Percentiles rank a stretch among this genome's conserved stretches.
Conservation (phyloP, 2,113 vertebrate genomes). For the Lanius ludovicianus region DNA sequence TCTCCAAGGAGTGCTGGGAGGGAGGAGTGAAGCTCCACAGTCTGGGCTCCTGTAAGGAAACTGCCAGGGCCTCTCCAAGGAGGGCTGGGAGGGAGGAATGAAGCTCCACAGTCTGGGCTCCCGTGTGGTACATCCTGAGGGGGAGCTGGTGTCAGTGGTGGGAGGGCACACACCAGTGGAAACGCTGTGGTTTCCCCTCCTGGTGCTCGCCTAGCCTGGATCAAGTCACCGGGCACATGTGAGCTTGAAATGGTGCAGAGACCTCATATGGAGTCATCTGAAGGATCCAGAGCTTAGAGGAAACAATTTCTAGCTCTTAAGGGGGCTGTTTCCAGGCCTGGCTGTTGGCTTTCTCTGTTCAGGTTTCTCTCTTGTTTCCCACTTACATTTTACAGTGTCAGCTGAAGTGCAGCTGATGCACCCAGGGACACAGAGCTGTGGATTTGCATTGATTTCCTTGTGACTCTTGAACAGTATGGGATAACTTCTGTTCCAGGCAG, state of each 20-base stretch:
- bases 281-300: background rate
- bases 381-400: background rate
- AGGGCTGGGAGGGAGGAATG: background rate
- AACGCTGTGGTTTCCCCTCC: rapidly evolving
- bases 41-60: rapidly evolving
- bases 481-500: background rate
- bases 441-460: background rate
- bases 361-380: background rate
- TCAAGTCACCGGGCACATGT: background rate
- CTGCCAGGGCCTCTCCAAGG: background rate
- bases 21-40: background rate
- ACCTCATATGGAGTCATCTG: background rate
- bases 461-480: background rate
- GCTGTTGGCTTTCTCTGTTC: background rate
- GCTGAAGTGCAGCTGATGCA: background rate
- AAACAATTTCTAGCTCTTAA: background rate
- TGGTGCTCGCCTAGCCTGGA: background rate
- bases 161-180: rapidly evolving
- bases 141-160: background rate
- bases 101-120: background rate
- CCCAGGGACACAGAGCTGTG: background rate
- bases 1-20: background rate
- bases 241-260: background rate
- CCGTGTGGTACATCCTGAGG: rapidly evolving
- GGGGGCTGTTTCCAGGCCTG: background rate